These are phyloP conservation scores for Neodiprion pinetum DNA, from an alignment of 1,140 invertebrate species.

Conservation along the genomic window DNA sequence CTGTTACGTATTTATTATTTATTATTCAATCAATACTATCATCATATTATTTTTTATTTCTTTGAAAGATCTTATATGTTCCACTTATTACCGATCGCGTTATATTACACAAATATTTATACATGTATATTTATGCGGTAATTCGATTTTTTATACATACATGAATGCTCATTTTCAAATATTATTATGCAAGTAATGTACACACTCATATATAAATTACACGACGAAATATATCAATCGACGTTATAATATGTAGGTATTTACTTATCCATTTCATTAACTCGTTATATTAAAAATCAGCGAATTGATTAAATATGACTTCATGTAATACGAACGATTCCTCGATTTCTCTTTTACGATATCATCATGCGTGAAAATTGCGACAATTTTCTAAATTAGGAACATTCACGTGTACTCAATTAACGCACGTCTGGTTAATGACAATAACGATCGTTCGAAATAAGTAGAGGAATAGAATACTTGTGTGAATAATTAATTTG, in stretches of 20 bases:
- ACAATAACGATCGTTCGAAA: neutral
- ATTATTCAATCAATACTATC: neutral
- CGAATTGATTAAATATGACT: neutral
- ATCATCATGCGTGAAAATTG: neutral
- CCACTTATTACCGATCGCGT: neutral
- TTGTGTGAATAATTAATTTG: neutral
- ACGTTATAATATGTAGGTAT: neutral
- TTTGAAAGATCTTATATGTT: too few relatives aligned
- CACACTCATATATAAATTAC: neutral
- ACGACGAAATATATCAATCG: neutral
- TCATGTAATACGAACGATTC: too few relatives aligned
- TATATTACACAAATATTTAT: neutral
- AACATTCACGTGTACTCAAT: conserved; percentile 44
- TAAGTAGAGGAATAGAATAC: conserved; percentile 30
- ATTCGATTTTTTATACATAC: neutral
- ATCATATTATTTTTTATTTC: too few relatives aligned
- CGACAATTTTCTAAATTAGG: conserved; percentile 34
- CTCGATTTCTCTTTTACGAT: neutral
- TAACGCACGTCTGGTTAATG: neutral
- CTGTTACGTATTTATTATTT: neutral
- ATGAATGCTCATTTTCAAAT: neutral
- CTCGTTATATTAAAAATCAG: neutral
- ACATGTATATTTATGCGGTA: neutral
- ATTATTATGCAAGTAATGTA: conserved; percentile 1
- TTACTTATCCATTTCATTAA: neutral